Evolutionary conservation across 1,140 invertebrate species (phyloP), one percentile per base, ranked within the genome.

Genomic region (Drosophila lowei): DNA sequence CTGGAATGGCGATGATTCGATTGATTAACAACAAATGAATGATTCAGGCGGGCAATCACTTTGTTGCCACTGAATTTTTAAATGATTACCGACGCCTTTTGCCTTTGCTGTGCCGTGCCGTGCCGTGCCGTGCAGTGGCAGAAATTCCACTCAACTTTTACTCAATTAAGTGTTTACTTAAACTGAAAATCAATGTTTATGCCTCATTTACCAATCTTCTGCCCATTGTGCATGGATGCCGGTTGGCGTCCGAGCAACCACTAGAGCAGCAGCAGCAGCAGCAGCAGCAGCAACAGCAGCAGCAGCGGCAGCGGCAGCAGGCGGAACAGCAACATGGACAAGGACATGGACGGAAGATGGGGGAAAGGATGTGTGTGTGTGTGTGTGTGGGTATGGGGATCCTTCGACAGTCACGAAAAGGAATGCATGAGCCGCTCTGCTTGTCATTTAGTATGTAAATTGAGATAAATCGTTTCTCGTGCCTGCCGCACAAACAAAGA

Each of bases 401-500:
- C 53, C 72, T 57, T 74, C 71, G 72, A 65, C 59, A 62, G 56
- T 65, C 50, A 63, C 60, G 75, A 76, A 71, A 63, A 80, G 73
- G 67, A 80, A 71, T 85, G 77, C 81, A 85, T 80, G 68, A 74
- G 81, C 60, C 62, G 73, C 71, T 81, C 77, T 88, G 81, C 73
- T 83, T 86, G 81, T 86, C 81, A 88, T 86, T 86, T 88, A 86
- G 81, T 86, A 86, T 86, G 81, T 86, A 86, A 86, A 86, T 86
- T 86, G 81, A 86, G 81, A 86, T 86, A 86, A 86, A 86, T 86
- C 83, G 81, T 88, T 86, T 88, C 74, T 88, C 71, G 83, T 88
- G 81, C 84, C 83, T 81, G 70, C 70, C 81, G 71, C 71, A 75
- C 60, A 74, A 46, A 59, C 57, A 80, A 56, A 83, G 58, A 52